These are phyloP conservation scores for Camelus dromedarius DNA, from an alignment of 2,113 vertebrate genomes.

Conservation along the genomic window DNA sequence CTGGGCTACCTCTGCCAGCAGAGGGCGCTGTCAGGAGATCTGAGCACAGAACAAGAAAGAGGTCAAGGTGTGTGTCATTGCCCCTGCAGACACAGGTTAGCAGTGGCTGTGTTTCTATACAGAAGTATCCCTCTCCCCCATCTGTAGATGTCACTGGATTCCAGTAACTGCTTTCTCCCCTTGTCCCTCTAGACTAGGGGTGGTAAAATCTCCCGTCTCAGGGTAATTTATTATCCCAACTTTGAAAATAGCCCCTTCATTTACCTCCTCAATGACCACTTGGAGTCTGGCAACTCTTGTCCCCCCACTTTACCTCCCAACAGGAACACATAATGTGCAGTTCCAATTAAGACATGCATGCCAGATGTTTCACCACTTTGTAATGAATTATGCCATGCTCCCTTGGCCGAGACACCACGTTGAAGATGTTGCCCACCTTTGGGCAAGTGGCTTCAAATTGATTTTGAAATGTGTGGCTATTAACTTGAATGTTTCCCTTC, in stretches of 20 bases:
- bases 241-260: not conserved
- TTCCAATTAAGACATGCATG: not conserved
- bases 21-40: not conserved
- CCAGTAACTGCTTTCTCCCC: not conserved
- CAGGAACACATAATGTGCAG: not conserved
- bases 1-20: not conserved
- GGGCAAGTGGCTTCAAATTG: slow-evolving; percentile 2
- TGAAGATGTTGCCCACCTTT: not conserved
- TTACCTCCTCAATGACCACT: not conserved
- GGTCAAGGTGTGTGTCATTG: not conserved
- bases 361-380: not conserved
- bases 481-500: not conserved
- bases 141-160: not conserved
- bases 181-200: not conserved
- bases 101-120: not conserved
- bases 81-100: not conserved
- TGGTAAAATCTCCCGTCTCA: not conserved
- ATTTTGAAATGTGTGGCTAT: slow-evolving; percentile 28
- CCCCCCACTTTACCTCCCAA: not conserved
- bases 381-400: not conserved
- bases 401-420: not conserved
- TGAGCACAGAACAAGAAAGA: not conserved
- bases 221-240: not conserved
- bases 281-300: not conserved
- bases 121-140: not conserved